Base-by-base conservation (phyloP, 92 coral and sea anemone genomes). In the Pocillopora grandis region DNA sequence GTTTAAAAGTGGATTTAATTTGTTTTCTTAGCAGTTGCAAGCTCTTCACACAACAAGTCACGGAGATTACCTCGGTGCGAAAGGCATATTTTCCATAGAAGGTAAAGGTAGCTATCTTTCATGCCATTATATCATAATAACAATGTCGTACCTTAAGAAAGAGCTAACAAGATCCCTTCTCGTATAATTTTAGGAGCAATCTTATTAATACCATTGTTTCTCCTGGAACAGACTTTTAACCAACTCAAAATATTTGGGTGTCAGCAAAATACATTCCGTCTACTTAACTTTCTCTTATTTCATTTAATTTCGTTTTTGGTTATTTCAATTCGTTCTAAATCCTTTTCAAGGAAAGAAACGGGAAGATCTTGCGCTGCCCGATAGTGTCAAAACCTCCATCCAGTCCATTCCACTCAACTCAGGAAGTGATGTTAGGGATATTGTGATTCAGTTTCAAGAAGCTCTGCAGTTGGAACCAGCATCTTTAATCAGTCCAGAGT, bases 371-470 rank as follows among this genome's bases (percentile, higher is more conserved):
- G 61, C 76, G 2, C 76, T 72, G 1, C 77, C 63, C 2, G 37
- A 73, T 0, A 36, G 62, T 10, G 37, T 73, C 20, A 21, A 52
- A 15, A 2, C 21, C 12, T n/a, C 62, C 63, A 73, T 73, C 2
- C 61, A 73, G 42, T 20, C 42, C 49, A 42, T 42, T 42, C 49
- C 49, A 7, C 49, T 42, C 49, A 3, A 42, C 19, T 17, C 55
- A 62, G 5, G 16, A 14, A 18, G 18, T 10, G 77, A 55, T 11
- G 33, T 33, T 14, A 55, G 56, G 36, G 77, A 20, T 20, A 55
- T 73, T 55, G 42, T 73, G 23, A 31, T 52, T 19, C 77, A 17
- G 27, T 73, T 73, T 9, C 77, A 49, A 73, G 77, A 73, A 35
- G 18, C 18, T 73, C 77, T 73, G 12, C 63, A 73, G 62, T 9